phyloP scores from a whole-genome alignment of 2,113 vertebrate genomes.

The Brienomyrus brachyistius region DNA sequence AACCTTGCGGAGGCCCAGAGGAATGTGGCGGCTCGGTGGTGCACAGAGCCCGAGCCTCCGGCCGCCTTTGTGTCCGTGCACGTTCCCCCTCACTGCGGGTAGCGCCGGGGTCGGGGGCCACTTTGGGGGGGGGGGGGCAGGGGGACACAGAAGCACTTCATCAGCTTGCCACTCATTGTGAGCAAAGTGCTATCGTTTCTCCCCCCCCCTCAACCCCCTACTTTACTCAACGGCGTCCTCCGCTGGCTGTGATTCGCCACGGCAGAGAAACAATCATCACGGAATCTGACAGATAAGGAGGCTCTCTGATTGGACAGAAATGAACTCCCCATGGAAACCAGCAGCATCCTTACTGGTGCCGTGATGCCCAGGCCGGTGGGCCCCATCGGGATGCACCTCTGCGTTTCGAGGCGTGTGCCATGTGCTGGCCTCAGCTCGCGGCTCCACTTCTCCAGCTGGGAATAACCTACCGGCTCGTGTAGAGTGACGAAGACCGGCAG shows the following conservation, averaged over 20 bases:
- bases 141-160: neutral
- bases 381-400: neutral
- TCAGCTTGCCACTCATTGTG: neutral
- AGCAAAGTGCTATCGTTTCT: neutral
- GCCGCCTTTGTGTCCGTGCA: constrained; percentile 28
- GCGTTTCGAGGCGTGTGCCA: neutral
- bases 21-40: constrained; percentile 34
- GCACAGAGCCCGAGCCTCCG: constrained; percentile 2
- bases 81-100: constrained; percentile 10
- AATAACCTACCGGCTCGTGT: neutral
- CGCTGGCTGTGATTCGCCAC: neutral
- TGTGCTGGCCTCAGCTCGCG: neutral
- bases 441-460: neutral
- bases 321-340: neutral
- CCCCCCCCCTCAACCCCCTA: neutral
- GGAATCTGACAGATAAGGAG: neutral
- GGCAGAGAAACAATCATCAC: neutral
- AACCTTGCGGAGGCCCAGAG: constrained; percentile 40
- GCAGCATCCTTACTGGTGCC: neutral
- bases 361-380: neutral
- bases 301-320: neutral
- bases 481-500: neutral
- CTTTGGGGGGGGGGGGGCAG: neutral
- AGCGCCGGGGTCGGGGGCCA: neutral
- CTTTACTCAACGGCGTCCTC: neutral